Percentiles rank a stretch among this genome's conserved stretches.
Evolutionary conservation across 2,113 vertebrate genomes (phyloP).

Genomic region (Otus sunia): DNA sequence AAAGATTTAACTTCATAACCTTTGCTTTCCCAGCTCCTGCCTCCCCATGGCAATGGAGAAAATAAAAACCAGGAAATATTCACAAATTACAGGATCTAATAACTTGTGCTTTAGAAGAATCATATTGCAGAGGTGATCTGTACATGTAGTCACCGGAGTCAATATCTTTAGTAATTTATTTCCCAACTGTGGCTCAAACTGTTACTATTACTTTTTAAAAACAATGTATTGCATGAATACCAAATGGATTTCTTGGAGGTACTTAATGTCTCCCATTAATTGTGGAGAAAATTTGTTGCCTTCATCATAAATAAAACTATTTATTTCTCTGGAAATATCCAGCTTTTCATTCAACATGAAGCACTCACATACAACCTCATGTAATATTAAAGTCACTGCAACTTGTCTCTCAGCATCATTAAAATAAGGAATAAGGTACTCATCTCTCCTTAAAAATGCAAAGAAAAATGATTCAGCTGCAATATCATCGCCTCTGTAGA

Average conservation of each 20-base stretch:
- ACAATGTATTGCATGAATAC: background rate
- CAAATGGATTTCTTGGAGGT: background rate
- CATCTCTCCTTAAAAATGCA: background rate
- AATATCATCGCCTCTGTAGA: background rate
- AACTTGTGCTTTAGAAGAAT: background rate
- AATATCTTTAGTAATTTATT: background rate
- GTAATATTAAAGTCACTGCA: background rate
- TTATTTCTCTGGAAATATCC: background rate
- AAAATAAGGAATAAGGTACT: background rate
- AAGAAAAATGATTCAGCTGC: background rate
- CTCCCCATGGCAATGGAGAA: background rate
- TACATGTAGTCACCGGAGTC: background rate
- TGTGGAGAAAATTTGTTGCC: background rate
- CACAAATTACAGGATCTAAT: background rate
- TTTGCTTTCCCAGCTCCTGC: background rate
- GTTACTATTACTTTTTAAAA: background rate
- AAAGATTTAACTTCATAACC: background rate
- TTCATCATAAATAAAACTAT: background rate
- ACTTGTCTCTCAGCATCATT: background rate
- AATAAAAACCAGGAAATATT: background rate
- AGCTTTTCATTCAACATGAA: background rate
- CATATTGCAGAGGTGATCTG: background rate
- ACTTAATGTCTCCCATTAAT: background rate
- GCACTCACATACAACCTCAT: background rate
- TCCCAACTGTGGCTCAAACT: background rate